A percentile compares a stretch with the other conserved stretches of the same genome.
These are phyloP conservation scores for Paedocypris sp. DNA, from an alignment of 2,113 vertebrate genomes.

Conservation along the genomic window DNA sequence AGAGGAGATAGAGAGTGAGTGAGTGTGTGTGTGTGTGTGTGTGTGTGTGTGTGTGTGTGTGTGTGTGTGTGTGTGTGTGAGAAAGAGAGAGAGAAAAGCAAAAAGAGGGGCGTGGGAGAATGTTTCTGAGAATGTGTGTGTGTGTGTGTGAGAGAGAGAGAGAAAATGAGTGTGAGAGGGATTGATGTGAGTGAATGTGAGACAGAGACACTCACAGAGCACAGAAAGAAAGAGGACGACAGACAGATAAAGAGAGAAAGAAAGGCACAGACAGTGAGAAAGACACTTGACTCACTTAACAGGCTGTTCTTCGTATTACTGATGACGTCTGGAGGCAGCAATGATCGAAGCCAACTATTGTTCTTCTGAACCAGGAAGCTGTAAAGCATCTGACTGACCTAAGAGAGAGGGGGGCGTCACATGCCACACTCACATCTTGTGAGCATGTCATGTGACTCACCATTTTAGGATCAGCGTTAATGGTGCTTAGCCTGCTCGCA, in stretches of 20 bases:
- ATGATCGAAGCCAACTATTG: conserved; percentile 83
- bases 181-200: background rate
- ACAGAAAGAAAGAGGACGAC: fast-evolving
- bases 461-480: conserved; percentile 65
- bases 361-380: conserved; percentile 77
- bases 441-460: conserved; percentile 56
- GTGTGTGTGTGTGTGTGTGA: background rate
- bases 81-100: too few relatives aligned
- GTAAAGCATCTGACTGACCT: conserved; percentile 81
- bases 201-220: too few relatives aligned
- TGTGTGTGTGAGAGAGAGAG: too few relatives aligned
- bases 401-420: conserved; percentile 12
- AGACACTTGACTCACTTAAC: conserved; percentile 64
- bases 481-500: background rate
- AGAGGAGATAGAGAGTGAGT: too few relatives aligned
- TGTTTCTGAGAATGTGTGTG: too few relatives aligned
- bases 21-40: too few relatives aligned
- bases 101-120: too few relatives aligned
- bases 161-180: background rate
- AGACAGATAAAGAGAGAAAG: background rate
- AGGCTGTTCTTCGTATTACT: conserved; percentile 30
- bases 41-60: background rate
- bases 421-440: background rate
- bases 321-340: conserved; percentile 60
- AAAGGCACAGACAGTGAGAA: too few relatives aligned